Evolutionary conservation across 2,888 invertebrate species (phyloP), one percentile per base, ranked within the genome.

Genomic region (Idaea biselata): DNA sequence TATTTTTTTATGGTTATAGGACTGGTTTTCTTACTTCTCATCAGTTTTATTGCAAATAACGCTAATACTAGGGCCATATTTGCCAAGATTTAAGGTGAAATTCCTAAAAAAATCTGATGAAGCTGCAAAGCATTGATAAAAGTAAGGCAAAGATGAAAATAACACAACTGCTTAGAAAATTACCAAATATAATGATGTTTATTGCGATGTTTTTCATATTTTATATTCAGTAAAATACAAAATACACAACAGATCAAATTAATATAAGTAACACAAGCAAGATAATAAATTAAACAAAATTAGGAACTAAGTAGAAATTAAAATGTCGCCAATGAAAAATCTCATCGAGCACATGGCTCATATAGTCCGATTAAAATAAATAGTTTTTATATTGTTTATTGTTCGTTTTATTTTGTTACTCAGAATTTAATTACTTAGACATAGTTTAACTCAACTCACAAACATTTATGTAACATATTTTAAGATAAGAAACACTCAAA

Each of bases 191-290:
- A 32, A n/a, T n/a, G n/a, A 55, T 55, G 55, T 55, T 55, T 55
- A 55, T 55, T 55, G 55, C 16, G 55, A 55, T 55, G 55, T 55
- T 55, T 55, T n/a, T n/a, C n/a, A n/a, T n/a, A 16, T 7, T 55
- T 55, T 55, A 17, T 55, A 16, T 17, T 55, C 16, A 55, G 17
- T 53, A 16, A 17, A 55, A 17, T 55, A 55, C 16, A 55, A 16
- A 55, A 55, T 55, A 55, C n/a, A 55, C 16, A 17, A 17, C 55
- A 55, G 55, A 16, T 16, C 55, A 55, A 55, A 55, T 16, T 7
- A 55, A 55, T 55, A 55, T 16, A 16, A 17, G 6, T 7, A 16
- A 55, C 17, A 16, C 3, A 55, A 17, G 16, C n/a, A 16, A 44
- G 16, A 16, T 16, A 55, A 55, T 55, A 17, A 55, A 55, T 55